phyloP scores from a whole-genome alignment of 2,888 invertebrate genomes.

The Neoscelio sp. region DNA sequence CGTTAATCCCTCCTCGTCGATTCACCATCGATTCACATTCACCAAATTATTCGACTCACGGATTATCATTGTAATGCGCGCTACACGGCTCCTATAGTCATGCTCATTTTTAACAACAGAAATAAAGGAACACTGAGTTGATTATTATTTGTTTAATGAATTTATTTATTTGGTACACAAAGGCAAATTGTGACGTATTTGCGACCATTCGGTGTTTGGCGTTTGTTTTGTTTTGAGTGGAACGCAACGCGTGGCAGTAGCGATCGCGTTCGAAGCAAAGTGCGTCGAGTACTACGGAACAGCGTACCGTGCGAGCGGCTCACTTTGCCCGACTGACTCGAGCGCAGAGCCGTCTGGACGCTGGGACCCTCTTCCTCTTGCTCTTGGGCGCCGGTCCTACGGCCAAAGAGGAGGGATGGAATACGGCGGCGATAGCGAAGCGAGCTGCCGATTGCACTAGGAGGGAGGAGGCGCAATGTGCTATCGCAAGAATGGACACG shows the following conservation, averaged over 20 bases:
- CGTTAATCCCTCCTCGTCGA: constrained; percentile 21
- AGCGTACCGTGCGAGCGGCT: constrained; percentile 55
- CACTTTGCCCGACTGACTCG: constrained; percentile 67
- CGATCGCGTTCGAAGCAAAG: constrained; percentile 50
- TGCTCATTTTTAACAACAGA: neutral
- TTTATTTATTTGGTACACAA: too few relatives aligned
- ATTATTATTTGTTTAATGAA: too few relatives aligned
- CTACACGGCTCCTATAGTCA: neutral
- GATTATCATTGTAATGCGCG: neutral
- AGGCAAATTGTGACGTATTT: too few relatives aligned
- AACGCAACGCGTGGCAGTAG: constrained; percentile 46
- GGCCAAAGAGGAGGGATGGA: constrained; percentile 56
- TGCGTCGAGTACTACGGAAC: constrained; percentile 30
- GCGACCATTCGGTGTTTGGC: too few relatives aligned
- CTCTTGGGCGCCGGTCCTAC: constrained; percentile 62
- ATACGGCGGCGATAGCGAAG: constrained; percentile 54
- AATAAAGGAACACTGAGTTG: too few relatives aligned
- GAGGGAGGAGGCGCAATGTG: constrained; percentile 57
- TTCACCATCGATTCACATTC: constrained; percentile 49
- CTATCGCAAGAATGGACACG: constrained; percentile 56
- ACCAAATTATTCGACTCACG: constrained; percentile 3
- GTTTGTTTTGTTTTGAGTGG: neutral
- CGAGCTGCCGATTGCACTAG: constrained; percentile 45
- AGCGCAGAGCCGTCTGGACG: constrained; percentile 53
- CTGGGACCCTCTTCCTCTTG: constrained; percentile 60